Base-by-base conservation (phyloP, 2,888 invertebrate genomes). In the Perizoma affinitatum region DNA sequence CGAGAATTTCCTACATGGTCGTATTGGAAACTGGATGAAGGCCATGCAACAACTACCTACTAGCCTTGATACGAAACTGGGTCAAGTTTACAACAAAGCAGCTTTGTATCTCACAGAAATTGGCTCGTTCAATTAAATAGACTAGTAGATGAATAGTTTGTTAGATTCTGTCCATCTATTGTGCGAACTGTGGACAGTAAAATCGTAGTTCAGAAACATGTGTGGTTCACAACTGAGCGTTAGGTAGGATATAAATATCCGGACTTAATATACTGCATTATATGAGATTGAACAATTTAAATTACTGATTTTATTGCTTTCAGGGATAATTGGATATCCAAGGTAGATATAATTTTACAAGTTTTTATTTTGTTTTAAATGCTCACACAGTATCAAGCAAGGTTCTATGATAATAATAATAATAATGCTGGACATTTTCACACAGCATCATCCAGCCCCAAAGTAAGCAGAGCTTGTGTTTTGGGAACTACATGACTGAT, bases 1-100 rank as follows among this genome's bases (percentile, higher is more conserved):
- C 66, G 69, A 70, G 71, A 74, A 76, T 76, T 74, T 73, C 72
- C 71, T 70, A 72, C 71, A 71, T 71, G 68, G 64, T 71, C 68
- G 65, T 67, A 75, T 76, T 76, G 75, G 72, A 76, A 75, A 76
- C 73, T 75, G 73, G 70, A 77, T 77, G 74, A 75, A 80, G 78
- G 79, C 75, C 76, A 68, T 68, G 70, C 70, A 69, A 60, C 67
- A 73, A 66, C 76, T 68, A 68, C 70, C 76, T 69, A 68, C 70
- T 65, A 77, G 71, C 75, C 72, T 74, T 69, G 66, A 68, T 62
- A 65, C 48, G 54, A 61, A 81, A 73, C 68, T 78, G 58, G 80
- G 81, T 80, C 81, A 82, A 81, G 81, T 80, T 80, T 79, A 74
- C 60, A 68, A 61, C 65, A 66, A 64, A 63, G 66, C 63, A 70